Percentiles rank a stretch among this genome's conserved stretches.
phyloP scores from a whole-genome alignment of 1,140 invertebrate genomes.

The Popillia japonica region DNA sequence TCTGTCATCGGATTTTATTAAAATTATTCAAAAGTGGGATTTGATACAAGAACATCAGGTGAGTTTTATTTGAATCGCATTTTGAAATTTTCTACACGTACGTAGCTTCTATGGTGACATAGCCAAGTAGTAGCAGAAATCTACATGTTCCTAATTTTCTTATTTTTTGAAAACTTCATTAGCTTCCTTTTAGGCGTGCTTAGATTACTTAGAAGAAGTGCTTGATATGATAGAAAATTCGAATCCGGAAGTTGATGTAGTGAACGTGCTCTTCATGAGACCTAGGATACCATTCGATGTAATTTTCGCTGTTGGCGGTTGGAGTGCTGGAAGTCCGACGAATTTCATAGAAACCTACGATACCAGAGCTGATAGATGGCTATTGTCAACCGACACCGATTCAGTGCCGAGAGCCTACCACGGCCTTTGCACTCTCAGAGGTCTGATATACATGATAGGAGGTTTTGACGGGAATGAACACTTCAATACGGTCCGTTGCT shows the following conservation, averaged over 20 bases:
- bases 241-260: conserved; percentile 64
- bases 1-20: conserved; percentile 71
- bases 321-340: conserved; percentile 81
- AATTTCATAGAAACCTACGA: conserved; percentile 84
- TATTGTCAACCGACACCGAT: conserved; percentile 70
- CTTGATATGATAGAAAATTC: conserved; percentile 57
- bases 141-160: too few species aligned
- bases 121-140: too few species aligned
- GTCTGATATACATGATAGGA: conserved; percentile 77
- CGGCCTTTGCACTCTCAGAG: conserved; percentile 72
- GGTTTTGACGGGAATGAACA: conserved; percentile 78
- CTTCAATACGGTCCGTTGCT: conserved; percentile 75
- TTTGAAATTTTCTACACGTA: neutral
- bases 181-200: conserved; percentile 46
- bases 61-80: conserved; percentile 41
- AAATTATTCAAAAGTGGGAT: conserved; percentile 68
- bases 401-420: conserved; percentile 76
- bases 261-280: conserved; percentile 65
- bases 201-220: conserved; percentile 50
- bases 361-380: conserved; percentile 71
- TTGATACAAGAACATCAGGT: conserved; percentile 64
- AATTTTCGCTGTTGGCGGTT: conserved; percentile 79
- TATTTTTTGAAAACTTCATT: too few species aligned
- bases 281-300: conserved; percentile 75
- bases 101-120: too few species aligned